These are phyloP conservation scores for Pollenia griseotomentosa DNA, from an alignment of 2,888 invertebrate species.

Conservation along the genomic window DNA sequence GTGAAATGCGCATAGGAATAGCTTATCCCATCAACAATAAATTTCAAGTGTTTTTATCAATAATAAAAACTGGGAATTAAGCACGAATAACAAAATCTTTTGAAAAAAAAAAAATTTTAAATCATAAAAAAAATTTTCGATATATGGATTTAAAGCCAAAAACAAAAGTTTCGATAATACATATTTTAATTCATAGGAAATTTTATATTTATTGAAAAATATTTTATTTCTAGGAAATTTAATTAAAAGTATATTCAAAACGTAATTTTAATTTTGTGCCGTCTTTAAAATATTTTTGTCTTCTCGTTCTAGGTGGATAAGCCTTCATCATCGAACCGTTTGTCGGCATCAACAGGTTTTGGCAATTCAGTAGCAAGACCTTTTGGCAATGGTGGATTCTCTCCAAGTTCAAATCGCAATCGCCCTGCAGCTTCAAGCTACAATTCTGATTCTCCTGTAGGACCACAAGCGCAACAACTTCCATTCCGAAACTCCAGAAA, in stretches of 20 bases:
- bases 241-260: not conserved
- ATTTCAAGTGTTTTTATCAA: no score
- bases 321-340: constrained; percentile 76
- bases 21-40: no score
- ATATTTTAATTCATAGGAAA: no score
- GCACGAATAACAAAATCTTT: no score
- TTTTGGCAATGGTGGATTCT: constrained; percentile 78
- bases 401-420: constrained; percentile 78
- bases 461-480: constrained; percentile 76
- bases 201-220: no score
- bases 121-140: no score
- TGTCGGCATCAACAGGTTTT: constrained; percentile 73
- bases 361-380: constrained; percentile 74
- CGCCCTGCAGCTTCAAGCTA: constrained; percentile 76
- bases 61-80: no score
- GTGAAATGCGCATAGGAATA: no score
- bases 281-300: not conserved
- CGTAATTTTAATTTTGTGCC: not conserved
- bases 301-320: constrained; percentile 63
- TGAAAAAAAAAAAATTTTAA: no score
- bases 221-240: no score
- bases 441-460: constrained; percentile 64
- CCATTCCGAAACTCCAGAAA: constrained; percentile 81
- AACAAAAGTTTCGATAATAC: no score
- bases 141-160: no score